Evolutionary conservation across 2,888 invertebrate species (phyloP).

Genomic region (Beris chalybata): DNA sequence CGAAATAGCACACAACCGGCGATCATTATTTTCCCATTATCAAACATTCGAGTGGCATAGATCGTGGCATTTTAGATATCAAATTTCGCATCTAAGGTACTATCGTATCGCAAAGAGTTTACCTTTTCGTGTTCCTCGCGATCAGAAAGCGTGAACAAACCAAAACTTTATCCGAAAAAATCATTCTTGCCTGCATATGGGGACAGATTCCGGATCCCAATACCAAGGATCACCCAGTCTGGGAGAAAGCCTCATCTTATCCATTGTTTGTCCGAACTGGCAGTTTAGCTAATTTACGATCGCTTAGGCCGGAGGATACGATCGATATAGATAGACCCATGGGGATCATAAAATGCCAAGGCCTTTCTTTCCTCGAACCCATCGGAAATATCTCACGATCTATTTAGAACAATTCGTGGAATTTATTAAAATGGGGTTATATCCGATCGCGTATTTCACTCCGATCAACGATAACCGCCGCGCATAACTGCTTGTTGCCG

Average conservation of each 20-base stretch:
- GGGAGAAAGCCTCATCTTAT: no score
- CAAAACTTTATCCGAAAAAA: no score
- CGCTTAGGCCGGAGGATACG: not conserved
- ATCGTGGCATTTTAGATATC: constrained; percentile 1
- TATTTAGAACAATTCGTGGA: constrained; percentile 28
- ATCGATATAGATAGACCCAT: no score
- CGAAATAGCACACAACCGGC: no score
- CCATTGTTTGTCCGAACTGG: not conserved
- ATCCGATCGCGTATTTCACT: constrained; percentile 5
- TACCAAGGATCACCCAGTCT: no score
- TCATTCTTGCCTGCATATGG: no score
- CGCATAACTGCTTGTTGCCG: not conserved
- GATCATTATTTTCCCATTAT: no score
- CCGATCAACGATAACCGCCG: not conserved
- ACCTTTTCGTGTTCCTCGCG: not conserved
- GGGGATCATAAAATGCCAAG: no score
- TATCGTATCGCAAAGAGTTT: constrained; percentile 12
- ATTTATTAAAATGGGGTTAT: constrained; percentile 22
- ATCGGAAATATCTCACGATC: constrained; percentile 9
- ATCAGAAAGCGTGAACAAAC: no score
- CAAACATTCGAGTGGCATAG: constrained; percentile 6
- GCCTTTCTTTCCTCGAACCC: no score
- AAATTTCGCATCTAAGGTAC: no score
- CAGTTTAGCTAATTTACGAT: constrained; percentile 18
- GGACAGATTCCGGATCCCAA: no score